phyloP scores from a whole-genome alignment of 2,888 invertebrate genomes.

The Andrena marginata region DNA sequence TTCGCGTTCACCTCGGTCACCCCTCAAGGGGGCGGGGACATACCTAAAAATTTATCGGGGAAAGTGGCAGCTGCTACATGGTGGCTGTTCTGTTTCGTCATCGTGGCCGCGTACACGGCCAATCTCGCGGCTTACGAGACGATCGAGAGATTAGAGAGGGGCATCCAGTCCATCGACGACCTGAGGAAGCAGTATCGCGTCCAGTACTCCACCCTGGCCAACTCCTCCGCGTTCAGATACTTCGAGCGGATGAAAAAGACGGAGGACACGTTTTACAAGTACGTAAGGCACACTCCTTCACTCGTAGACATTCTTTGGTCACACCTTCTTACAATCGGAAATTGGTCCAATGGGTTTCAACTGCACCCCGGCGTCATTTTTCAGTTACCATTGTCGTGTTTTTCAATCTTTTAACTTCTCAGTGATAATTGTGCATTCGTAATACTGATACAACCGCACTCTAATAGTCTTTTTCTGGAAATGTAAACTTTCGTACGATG shows the following conservation, averaged over 20 bases:
- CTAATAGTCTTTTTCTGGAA: no score
- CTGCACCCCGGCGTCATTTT: no score
- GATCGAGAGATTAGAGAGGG: conserved; percentile 94
- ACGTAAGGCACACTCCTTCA: conserved; percentile 77
- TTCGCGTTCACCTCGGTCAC: conserved; percentile 98
- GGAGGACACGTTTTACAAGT: conserved; percentile 96
- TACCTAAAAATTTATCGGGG: conserved; percentile 96
- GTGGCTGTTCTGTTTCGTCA: conserved; percentile 99
- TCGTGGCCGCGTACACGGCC: conserved; percentile 98
- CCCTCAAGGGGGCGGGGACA: conserved; percentile 96
- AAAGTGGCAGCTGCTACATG: conserved; percentile 97
- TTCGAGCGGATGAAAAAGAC: conserved; percentile 97
- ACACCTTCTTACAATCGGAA: no score
- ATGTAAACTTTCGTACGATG: no score
- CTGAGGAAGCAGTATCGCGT: conserved; percentile 97
- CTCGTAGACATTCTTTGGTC: no score
- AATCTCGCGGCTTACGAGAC: conserved; percentile 98
- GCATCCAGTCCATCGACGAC: conserved; percentile 96
- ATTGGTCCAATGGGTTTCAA: no score
- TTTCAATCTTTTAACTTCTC: no score
- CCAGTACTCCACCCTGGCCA: conserved; percentile 95
- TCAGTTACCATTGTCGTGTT: no score
- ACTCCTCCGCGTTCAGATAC: conserved; percentile 95
- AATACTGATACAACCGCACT: no score
- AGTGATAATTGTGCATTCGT: no score